Evolutionary conservation across 1,140 invertebrate species (phyloP).

Genomic region (Lineus longissimus): DNA sequence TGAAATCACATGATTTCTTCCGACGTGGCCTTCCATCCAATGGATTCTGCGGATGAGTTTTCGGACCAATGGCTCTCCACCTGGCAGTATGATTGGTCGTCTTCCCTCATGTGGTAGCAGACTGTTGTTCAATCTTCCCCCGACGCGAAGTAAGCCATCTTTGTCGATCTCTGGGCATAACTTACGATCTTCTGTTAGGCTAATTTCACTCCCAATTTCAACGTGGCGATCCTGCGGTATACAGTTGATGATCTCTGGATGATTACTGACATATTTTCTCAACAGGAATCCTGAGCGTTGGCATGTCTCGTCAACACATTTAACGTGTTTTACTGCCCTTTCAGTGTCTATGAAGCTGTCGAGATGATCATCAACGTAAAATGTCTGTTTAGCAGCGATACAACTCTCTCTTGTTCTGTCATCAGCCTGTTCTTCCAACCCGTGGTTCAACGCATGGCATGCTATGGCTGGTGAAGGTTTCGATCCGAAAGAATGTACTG

Average conservation of each 20-base stretch:
- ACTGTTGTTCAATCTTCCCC: constrained; percentile 4
- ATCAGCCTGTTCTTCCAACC: too few species aligned
- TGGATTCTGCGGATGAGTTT: background rate
- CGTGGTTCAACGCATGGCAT: too few species aligned
- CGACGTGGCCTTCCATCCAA: constrained; percentile 5
- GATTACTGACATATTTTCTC: background rate
- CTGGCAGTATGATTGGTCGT: constrained; percentile 2
- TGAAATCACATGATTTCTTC: background rate
- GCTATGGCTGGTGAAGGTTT: background rate
- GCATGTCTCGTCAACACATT: too few species aligned
- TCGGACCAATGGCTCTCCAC: background rate
- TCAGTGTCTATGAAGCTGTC: too few species aligned
- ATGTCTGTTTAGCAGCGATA: too few species aligned
- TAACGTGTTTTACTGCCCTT: too few species aligned
- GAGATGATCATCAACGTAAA: too few species aligned
- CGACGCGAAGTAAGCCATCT: background rate
- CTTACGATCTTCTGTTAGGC: background rate
- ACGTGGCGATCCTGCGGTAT: background rate
- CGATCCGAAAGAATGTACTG: constrained; percentile 7
- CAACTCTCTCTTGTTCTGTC: too few species aligned
- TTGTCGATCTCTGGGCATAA: constrained; percentile 3
- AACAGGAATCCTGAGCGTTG: background rate
- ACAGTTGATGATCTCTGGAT: background rate
- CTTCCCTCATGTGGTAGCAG: constrained; percentile 2
- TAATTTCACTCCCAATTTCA: background rate